Evolutionary conservation across 2,888 invertebrate genomes (phyloP), one percentile per base, ranked within the genome.

Genomic region (Dione juno): DNA sequence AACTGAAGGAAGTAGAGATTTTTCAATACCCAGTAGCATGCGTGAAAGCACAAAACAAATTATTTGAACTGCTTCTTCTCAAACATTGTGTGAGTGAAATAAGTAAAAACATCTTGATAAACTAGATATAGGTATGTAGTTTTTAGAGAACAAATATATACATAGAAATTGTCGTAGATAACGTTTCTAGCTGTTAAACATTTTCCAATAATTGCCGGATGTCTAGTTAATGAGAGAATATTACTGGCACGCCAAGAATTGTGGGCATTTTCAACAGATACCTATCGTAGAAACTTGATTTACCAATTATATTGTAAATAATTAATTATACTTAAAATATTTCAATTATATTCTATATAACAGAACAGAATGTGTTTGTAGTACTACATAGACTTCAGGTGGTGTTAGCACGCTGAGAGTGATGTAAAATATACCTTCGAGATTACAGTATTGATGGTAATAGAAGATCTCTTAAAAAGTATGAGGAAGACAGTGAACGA

Each of bases 191-290:
- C 61, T 45, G 61, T 61, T 43, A n/a, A 45, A 45, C 59, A 37
- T 45, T 45, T 64, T 64, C 63, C 50, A 50, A 40, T 64, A 16
- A 64, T 64, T 40, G 35, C 64, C 64, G 64, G 64, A 64, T 52
- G 52, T 50, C 14, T 14, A 52, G 37, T 21, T 64, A 64, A 64
- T 21, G 50, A 52, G 48, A 52, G 50, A 50, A 40, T 50, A 64
- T 64, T 64, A 64, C 50, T 3, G 1, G 63, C 63, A 64, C 50
- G 64, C 52, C 13, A 52, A 40, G 21, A 64, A 52, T 52, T 64
- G 21, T 64, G 9, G 37, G 50, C 14, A 40, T 19, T 64, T 37
- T 48, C 35, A 13, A 50, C 16, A 35, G 8, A 11, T 6, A 8
- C n/a, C 45, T 45, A 45, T 11, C 19, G 10, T 50, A 50, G 19